Conservation (phyloP, 2,113 vertebrate species). For the Conger conger region DNA sequence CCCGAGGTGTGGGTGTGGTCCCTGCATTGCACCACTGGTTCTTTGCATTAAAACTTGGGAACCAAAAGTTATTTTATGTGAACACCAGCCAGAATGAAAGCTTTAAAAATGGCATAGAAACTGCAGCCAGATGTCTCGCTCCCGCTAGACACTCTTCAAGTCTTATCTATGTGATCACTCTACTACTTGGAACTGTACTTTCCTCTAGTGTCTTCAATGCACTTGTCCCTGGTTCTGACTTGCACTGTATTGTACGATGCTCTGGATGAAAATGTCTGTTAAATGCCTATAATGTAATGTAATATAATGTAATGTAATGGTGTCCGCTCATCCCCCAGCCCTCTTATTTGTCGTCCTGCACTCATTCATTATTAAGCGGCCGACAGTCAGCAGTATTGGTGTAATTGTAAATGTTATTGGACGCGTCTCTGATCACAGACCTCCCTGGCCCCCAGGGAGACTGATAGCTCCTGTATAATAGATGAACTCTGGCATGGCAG, state of each 20-base stretch:
- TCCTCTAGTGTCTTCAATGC: too few relatives aligned
- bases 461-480: slow-evolving; percentile 56
- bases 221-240: too few relatives aligned
- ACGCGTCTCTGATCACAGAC: slow-evolving; percentile 54
- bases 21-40: background rate
- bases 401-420: slow-evolving; percentile 59
- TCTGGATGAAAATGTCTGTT: too few relatives aligned
- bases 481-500: slow-evolving; percentile 38
- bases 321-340: slow-evolving; percentile 13
- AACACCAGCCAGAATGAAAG: background rate
- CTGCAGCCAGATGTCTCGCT: background rate
- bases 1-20: background rate
- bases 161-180: too few relatives aligned
- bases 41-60: background rate
- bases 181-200: too few relatives aligned
- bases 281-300: too few relatives aligned
- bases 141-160: background rate
- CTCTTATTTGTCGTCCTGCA: slow-evolving; percentile 30
- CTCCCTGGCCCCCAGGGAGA: slow-evolving; percentile 24
- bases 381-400: slow-evolving; percentile 40
- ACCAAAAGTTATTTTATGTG: background rate
- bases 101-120: background rate
- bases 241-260: too few relatives aligned
- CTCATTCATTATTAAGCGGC: slow-evolving; percentile 63
- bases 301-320: too few relatives aligned